Evolutionary conservation across 2,888 invertebrate genomes (phyloP), one percentile per base, ranked within the genome.

Genomic region (Junonia oenone): DNA sequence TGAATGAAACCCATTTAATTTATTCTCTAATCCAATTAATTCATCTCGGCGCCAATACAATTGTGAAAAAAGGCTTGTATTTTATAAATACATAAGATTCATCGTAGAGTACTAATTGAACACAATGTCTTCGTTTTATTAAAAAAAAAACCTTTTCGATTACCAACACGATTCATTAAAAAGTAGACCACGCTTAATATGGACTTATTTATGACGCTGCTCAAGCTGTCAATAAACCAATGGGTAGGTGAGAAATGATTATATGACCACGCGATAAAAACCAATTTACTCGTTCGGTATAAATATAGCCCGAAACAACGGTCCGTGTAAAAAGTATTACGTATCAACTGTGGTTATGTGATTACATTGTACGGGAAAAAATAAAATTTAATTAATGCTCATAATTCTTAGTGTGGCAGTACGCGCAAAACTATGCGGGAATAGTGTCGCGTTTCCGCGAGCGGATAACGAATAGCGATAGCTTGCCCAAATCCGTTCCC

Each of bases 401-500:
- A 13, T 14, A 27, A 27, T 9, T 48, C 33, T 48, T 35, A 13
- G 13, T 31, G 29, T 51, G 2, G 6, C 17, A 33, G 13, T n/a
- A 45, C 51, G 17, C 26, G 27, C 22, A 27, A 53, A 58, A 45
- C 54, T 26, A 53, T 45, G 52, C 52, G 46, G 27, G 46, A 55
- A 49, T 45, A 45, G 14, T 33, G 33, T 47, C 47, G 45, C 19
- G 35, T 26, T 55, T 48, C 51, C 48, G 45, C 37, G 60, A 46
- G 33, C 27, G 53, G 51, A 58, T 56, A 58, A 49, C 56, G 58
- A 38, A 54, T 37, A 29, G 51, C 54, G 50, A 59, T 56, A 60
- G 54, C 51, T 52, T 55, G 57, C 61, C 66, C 62, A 62, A 70
- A 68, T 64, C 65, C 62, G 64, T 67, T 64, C 59, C 59, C 55